Base-by-base conservation (phyloP, 2,797 vertebrate species). In the Sebastes vulpes region DNA sequence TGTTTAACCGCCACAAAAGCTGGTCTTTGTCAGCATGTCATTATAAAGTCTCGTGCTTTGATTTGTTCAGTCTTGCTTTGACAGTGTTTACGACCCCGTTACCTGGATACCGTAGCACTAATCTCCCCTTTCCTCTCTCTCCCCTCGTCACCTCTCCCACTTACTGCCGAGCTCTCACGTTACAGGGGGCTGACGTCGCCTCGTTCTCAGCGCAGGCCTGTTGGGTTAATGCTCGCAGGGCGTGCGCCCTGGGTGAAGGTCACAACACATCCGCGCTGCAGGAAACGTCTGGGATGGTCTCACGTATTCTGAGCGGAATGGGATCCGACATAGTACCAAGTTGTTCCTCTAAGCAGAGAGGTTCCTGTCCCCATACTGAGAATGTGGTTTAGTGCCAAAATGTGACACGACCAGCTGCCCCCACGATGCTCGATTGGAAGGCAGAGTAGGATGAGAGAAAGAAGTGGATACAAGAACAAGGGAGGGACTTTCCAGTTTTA, bases 61-160 rank as follows among this genome's bases (percentile, higher is more conserved):
- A 87, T 87, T 90, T 72, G 69, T 79, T 77, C 75, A 32, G 48
- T 81, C 72, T 88, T 90, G 86, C 90, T 94, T 90, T 88, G 83
- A 89, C 83, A 80, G 73, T 94, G 88, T 95, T 93, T 93, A 89
- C 38, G 38, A 54, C 72, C 58, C 58, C 2, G 92, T 95, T 93
- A 94, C 94, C 90, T 91, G 92, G 93, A 87, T 82, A 94, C 95
- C 5, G 52, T 71, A 60, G 54, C 75, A 61, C 77, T 77, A 76
- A 90, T 81, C 90, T 73, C 69, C 60, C 69, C 70, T 72, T 84
- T 78, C 81, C 75, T 60, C 42, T 68, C 72, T 56, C 72, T 52
- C 29, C 68, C 81, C 66, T 88, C 67, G 53, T 84, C 83, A 61
- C 77, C 53, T 75, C 81, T 67, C 70, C 73, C 65, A 65, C 68